Percentiles rank a stretch among this genome's conserved stretches.
phyloP scores from a whole-genome alignment of 2,888 invertebrate genomes.

The Cephonodes hylas region DNA sequence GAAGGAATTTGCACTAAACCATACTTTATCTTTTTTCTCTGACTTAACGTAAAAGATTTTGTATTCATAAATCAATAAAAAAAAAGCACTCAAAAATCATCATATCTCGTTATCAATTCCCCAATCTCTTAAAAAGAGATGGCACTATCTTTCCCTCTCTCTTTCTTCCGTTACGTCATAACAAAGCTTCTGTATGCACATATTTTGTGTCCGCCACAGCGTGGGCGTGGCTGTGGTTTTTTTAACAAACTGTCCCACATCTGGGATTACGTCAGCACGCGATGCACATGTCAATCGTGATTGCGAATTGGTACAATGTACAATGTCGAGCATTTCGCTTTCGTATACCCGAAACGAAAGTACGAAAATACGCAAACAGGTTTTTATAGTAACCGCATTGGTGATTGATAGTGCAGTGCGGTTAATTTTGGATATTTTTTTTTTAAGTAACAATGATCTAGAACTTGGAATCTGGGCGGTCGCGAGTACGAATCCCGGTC shows the following conservation, averaged over 20 bases:
- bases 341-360: neutral
- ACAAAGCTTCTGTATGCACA: neutral
- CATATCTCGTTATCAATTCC: neutral
- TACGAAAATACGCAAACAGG: neutral
- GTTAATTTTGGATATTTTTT: too few species aligned
- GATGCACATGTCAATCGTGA: slow-evolving; percentile 12
- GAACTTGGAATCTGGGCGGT: too few species aligned
- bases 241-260: slow-evolving; percentile 76
- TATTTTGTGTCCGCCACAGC: slow-evolving; percentile 27
- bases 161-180: neutral
- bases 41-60: too few species aligned
- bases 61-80: neutral
- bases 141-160: neutral
- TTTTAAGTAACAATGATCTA: too few species aligned
- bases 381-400: neutral
- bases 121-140: neutral
- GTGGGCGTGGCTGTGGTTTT: slow-evolving; percentile 62
- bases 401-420: too few species aligned
- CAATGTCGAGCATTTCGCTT: slow-evolving; percentile 7
- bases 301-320: neutral
- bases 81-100: neutral
- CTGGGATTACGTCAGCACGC: slow-evolving; percentile 65
- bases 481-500: too few species aligned
- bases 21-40: too few species aligned
- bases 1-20: too few species aligned